phyloP scores from a whole-genome alignment of 2,797 vertebrate genomes.

The Aplochiton taeniatus region DNA sequence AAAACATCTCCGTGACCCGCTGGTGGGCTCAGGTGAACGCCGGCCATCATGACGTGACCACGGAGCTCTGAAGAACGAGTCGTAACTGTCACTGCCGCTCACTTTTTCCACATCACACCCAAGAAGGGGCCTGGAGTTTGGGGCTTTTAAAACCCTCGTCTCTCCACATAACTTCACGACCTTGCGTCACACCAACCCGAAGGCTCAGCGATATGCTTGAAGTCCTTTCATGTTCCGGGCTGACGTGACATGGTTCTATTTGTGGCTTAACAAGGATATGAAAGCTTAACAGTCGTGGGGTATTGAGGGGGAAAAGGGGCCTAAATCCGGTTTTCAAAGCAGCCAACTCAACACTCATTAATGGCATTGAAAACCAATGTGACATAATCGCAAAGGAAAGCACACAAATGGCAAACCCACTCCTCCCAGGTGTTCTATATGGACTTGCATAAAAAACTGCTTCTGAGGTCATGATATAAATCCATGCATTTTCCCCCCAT shows the following conservation, averaged over 20 bases:
- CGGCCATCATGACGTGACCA: constrained; percentile 37
- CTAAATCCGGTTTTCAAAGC: constrained; percentile 1
- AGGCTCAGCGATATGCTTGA: constrained; percentile 6
- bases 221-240: constrained; percentile 3
- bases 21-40: constrained; percentile 21
- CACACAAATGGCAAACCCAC: not conserved
- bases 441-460: constrained; percentile 3
- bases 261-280: constrained; percentile 8
- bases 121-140: constrained; percentile 21
- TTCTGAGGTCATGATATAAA: constrained; percentile 25
- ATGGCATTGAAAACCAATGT: not conserved
- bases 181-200: not conserved
- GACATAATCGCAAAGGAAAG: not conserved
- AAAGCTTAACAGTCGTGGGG: constrained; percentile 15
- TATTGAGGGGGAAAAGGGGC: constrained; percentile 19
- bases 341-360: constrained; percentile 13
- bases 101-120: constrained; percentile 35
- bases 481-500: constrained; percentile 18
- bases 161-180: constrained; percentile 4
- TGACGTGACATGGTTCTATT: constrained; percentile 5
- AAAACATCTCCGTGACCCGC: constrained; percentile 23
- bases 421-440: constrained; percentile 12
- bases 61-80: constrained; percentile 24
- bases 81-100: constrained; percentile 16
- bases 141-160: constrained; percentile 18